Evolutionary conservation across 2,113 vertebrate species (phyloP), one percentile per base, ranked within the genome.

Genomic region (Peromyscus californicus): DNA sequence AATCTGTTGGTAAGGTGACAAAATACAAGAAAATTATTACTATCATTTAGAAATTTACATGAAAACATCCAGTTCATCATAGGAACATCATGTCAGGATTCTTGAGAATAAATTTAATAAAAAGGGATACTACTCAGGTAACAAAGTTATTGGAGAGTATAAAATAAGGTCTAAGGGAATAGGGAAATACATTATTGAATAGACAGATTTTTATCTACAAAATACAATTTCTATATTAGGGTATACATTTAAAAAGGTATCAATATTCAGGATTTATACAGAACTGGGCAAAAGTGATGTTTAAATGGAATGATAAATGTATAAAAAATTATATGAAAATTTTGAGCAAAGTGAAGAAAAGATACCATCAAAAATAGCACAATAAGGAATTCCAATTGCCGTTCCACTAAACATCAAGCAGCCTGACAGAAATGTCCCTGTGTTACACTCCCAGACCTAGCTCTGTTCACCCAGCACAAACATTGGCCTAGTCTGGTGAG

Each of bases 241-340:
- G 45, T 57, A 83, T 88, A 91, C 42, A 59, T 84, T 10, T 63
- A 33, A 19, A 65, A 85, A 65, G 39, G 39, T 45, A 85, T 45
- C n/a, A 26, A 33, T 16, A 70, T 90, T 74, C 72, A 63, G 26
- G 42, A 84, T 95, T 87, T 87, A 82, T 59, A 83, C 88, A 72
- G 17, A 93, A 63, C 42, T 87, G 19, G 61, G 19, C 36, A 82
- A 95, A 63, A 36, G 12, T 63, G 36, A 87, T 78, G 26, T 93
- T 95, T 78, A 93, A 93, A 83, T 83, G 11, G 84, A 83, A 78
- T 1, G 24, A 88, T 78, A 91, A 83, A 57, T 96, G 31, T 83
- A 13, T 82, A 69, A 89, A 94, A 78, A n/a, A 72, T 42, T 88
- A 36, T 21, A 65, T 33, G 21, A 82, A 93, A 82, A 48, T 22